These are phyloP conservation scores for Aeoliscus strigatus DNA, from an alignment of 2,797 vertebrate genomes.

Conservation along the genomic window DNA sequence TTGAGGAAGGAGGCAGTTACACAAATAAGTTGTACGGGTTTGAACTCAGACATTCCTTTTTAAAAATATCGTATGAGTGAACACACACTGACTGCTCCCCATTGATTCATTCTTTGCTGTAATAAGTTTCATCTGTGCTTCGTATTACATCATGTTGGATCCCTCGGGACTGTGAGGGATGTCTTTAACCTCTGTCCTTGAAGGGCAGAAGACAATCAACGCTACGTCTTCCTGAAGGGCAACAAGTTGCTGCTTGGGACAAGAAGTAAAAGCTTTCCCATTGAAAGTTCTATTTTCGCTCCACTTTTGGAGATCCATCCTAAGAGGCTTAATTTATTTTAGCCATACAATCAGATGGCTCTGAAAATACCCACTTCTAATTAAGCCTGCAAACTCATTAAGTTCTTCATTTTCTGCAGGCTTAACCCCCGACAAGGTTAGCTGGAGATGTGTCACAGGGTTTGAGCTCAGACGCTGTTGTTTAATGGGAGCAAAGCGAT, in stretches of 20 bases:
- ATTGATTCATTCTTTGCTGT: too few species aligned
- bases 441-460: slow-evolving; percentile 11
- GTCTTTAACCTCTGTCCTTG: slow-evolving; percentile 21
- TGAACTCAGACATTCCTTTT: too few species aligned
- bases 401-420: slow-evolving; percentile 36
- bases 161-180: not conserved
- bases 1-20: too few species aligned
- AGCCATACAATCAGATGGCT: slow-evolving; percentile 53
- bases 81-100: too few species aligned
- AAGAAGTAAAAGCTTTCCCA: slow-evolving; percentile 47
- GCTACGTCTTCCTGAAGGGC: slow-evolving; percentile 29
- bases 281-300: slow-evolving; percentile 51
- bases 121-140: too few species aligned
- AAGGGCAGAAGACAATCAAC: slow-evolving; percentile 39
- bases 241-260: slow-evolving; percentile 35
- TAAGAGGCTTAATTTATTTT: slow-evolving; percentile 63
- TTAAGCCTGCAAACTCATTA: slow-evolving; percentile 59
- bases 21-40: too few species aligned
- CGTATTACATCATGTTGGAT: too few species aligned
- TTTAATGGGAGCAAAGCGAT: slow-evolving; percentile 7
- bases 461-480: slow-evolving; percentile 8
- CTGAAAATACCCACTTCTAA: slow-evolving; percentile 60
- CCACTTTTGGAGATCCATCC: slow-evolving; percentile 48
- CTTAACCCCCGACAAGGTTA: slow-evolving; percentile 48
- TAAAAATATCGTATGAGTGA: too few species aligned